Base-by-base conservation (phyloP, 2,113 vertebrate genomes). In the Pimephales promelas region DNA sequence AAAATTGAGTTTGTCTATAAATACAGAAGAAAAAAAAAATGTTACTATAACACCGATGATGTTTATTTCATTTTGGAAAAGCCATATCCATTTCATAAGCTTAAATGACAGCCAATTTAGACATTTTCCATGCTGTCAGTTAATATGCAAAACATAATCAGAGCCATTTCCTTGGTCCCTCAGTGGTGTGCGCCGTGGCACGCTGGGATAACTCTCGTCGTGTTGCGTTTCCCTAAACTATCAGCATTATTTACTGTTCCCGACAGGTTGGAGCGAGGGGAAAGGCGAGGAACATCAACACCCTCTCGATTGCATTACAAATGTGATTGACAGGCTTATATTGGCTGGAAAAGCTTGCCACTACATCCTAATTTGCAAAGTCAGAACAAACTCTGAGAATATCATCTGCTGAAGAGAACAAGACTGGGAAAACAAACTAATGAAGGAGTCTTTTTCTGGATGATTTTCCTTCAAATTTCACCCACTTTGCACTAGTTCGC, bases 211-310 rank as follows among this genome's bases (percentile, higher is more conserved):
- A 56, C 59, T 91, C 86, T 88, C 89, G 89, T 92, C 90, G 92
- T 87, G 92, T 91, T 90, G 86, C 88, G 89, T 87, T 85, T 89
- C 83, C 89, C 86, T 86, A 90, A 90, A 92, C 89, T 80, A 91
- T 92, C 92, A 89, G 82, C 88, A 92, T 92, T 91, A 92, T 93
- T 95, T 93, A 91, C 90, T 79, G 80, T 83, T 75, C 57, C 72
- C 3, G 83, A 85, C 89, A 86, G 71, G 31, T 83, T 74, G 83
- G 61, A 68, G 82, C 81, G 85, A 86, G 24, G 78, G 80, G 64
- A 9, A 83, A 87, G 81, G 72, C n/a, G 40, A 71, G 74, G 83
- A 87, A 86, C 84, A 86, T 89, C 87, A 85, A 88, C 87, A 80
- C 82, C 77, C 84, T 88, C 83, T 87, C 88, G 83, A 88, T 68